A percentile compares a stretch with the other conserved stretches of the same genome.
phyloP scores from a whole-genome alignment of 1,140 invertebrate species.

The Arctopsyche grandis region DNA sequence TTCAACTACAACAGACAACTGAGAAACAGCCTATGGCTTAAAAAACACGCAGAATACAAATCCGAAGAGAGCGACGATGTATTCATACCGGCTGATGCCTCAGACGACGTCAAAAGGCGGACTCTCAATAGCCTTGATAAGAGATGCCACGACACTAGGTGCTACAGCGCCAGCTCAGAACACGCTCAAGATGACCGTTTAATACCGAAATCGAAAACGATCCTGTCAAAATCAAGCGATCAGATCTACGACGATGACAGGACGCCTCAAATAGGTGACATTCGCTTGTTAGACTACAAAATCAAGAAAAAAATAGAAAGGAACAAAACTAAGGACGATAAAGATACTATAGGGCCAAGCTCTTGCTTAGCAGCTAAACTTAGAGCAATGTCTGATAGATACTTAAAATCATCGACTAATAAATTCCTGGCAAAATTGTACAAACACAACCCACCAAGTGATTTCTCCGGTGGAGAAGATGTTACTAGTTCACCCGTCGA shows the following conservation, averaged over 20 bases:
- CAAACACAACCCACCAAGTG: slow-evolving; percentile 62
- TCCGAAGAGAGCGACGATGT: slow-evolving; percentile 62
- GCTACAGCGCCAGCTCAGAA: slow-evolving; percentile 65
- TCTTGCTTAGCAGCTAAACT: slow-evolving; percentile 76
- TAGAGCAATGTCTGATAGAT: slow-evolving; percentile 76
- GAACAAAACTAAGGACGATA: slow-evolving; percentile 62
- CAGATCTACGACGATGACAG: slow-evolving; percentile 65
- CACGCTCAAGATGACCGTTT: slow-evolving; percentile 61
- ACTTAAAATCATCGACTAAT: slow-evolving; percentile 75
- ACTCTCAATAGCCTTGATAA: slow-evolving; percentile 35
- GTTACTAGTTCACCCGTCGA: slow-evolving; percentile 37
- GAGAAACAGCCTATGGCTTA: slow-evolving; percentile 65
- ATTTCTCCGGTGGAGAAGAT: slow-evolving; percentile 51
- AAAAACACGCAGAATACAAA: slow-evolving; percentile 57
- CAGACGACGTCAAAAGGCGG: slow-evolving; percentile 45
- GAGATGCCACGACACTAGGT: slow-evolving; percentile 59
- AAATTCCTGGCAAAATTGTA: slow-evolving; percentile 76
- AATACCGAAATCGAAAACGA: slow-evolving; percentile 62
- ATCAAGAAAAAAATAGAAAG: slow-evolving; percentile 58
- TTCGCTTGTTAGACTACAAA: slow-evolving; percentile 51
- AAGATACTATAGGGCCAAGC: slow-evolving; percentile 65
- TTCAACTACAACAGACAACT: slow-evolving; percentile 63
- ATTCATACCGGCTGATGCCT: slow-evolving; percentile 57
- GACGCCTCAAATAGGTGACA: slow-evolving; percentile 52
- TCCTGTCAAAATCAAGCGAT: slow-evolving; percentile 66